A percentile compares a stretch with the other conserved stretches of the same genome.
These are phyloP conservation scores for Urophycis tenuis DNA, from an alignment of 2,797 vertebrate species.

Conservation along the genomic window DNA sequence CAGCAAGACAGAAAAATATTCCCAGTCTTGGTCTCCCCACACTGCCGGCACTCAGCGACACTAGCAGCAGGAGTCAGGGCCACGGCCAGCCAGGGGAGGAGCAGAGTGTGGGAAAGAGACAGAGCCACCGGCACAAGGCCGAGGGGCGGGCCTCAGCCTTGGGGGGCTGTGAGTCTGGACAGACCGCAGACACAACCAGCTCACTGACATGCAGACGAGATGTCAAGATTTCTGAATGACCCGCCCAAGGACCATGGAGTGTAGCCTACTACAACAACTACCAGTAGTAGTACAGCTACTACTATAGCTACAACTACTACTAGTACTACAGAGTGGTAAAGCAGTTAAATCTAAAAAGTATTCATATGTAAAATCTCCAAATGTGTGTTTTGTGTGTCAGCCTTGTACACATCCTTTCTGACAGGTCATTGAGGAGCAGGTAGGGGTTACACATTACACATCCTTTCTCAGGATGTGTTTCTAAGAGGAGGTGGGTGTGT, in stretches of 20 bases:
- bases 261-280: neutral
- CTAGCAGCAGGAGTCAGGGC: neutral
- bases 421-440: no score
- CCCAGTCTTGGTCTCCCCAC: neutral
- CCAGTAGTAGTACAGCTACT: no score
- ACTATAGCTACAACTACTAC: neutral
- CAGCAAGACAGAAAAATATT: neutral
- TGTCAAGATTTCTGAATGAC: slow-evolving; percentile 44
- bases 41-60: neutral
- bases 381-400: neutral
- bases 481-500: no score
- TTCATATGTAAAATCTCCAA: no score
- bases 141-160: slow-evolving; percentile 42
- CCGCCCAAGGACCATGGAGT: slow-evolving; percentile 37
- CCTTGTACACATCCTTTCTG: no score
- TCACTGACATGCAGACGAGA: slow-evolving; percentile 48
- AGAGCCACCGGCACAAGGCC: slow-evolving; percentile 8
- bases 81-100: neutral
- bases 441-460: no score
- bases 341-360: no score
- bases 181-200: slow-evolving; percentile 70
- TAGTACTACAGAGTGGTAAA: no score
- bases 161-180: slow-evolving; percentile 47
- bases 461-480: no score
- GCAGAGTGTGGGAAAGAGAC: slow-evolving; percentile 51